Percentiles rank a stretch among this genome's conserved stretches.
phyloP scores from a whole-genome alignment of 1,140 invertebrate genomes.

The Heliconius hewitsoni region DNA sequence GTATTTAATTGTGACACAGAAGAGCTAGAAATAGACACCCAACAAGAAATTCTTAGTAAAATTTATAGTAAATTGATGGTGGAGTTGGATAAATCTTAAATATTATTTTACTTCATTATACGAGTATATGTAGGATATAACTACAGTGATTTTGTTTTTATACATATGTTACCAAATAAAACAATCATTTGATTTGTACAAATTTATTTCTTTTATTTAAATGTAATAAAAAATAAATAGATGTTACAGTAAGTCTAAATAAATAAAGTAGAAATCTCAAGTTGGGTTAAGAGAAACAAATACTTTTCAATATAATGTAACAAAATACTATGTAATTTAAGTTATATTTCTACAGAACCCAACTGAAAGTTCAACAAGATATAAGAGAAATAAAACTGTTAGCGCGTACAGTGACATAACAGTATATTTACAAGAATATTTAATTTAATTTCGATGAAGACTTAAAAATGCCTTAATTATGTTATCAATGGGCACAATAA shows the following conservation, averaged over 20 bases:
- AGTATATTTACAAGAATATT: constrained; percentile 68
- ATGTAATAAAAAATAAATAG: constrained; percentile 75
- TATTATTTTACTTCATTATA: background rate
- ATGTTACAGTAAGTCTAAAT: constrained; percentile 68
- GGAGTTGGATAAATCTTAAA: constrained; percentile 36
- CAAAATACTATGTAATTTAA: constrained; percentile 30
- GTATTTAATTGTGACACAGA: constrained; percentile 84
- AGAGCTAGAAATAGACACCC: constrained; percentile 53
- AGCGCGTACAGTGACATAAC: constrained; percentile 49
- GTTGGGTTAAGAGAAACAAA: constrained; percentile 76
- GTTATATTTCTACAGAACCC: constrained; percentile 71
- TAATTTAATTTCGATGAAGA: constrained; percentile 17
- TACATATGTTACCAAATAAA: constrained; percentile 57
- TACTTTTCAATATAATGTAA: constrained; percentile 30
- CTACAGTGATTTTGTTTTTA: constrained; percentile 20
- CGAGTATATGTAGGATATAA: background rate
- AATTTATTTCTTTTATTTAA: constrained; percentile 75
- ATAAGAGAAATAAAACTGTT: constrained; percentile 50
- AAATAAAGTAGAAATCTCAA: constrained; percentile 78
- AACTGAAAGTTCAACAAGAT: constrained; percentile 75
- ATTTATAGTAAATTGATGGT: constrained; percentile 65
- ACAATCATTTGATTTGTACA: constrained; percentile 71
- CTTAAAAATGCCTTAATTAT: constrained; percentile 18
- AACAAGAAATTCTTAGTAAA: constrained; percentile 64
- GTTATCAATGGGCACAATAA: constrained; percentile 46